Evolutionary conservation across 1,140 invertebrate genomes (phyloP).

Genomic region (Glossosoma conforme): DNA sequence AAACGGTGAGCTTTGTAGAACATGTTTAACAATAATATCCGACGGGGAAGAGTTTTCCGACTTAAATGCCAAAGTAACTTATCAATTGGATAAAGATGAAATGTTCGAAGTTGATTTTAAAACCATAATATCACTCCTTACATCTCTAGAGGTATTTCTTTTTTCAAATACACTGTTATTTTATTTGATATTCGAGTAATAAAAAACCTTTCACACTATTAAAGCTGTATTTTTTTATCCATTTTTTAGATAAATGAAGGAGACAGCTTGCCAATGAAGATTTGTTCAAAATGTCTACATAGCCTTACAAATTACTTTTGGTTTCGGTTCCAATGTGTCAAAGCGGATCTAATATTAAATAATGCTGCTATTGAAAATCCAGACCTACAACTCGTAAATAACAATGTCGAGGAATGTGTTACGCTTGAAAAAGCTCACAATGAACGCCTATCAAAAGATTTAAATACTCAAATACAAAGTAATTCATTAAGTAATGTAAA

Average conservation of each 20-base stretch:
- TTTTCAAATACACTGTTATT: conserved; percentile 1
- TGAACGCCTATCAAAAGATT: too few species aligned
- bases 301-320: conserved; percentile 8
- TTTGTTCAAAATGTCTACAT: conserved; percentile 8
- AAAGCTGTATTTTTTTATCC: too few species aligned
- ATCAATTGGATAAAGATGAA: not conserved
- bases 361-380: too few species aligned
- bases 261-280: not conserved
- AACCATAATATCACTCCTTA: conserved; percentile 8
- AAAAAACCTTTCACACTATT: too few species aligned
- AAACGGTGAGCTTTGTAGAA: too few species aligned
- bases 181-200: too few species aligned
- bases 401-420: too few species aligned
- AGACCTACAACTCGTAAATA: too few species aligned
- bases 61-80: conserved; percentile 4
- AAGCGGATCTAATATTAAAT: conserved; percentile 5
- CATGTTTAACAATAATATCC: conserved; percentile 1
- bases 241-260: conserved; percentile 1
- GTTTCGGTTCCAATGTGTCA: conserved; percentile 14
- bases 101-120: conserved; percentile 6
- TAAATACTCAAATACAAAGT: too few species aligned
- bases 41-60: not conserved
- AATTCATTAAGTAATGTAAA: too few species aligned
- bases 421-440: too few species aligned
- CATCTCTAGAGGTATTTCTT: conserved; percentile 2